phyloP scores from a whole-genome alignment of 2,113 vertebrate species.

The Ammospiza caudacuta region DNA sequence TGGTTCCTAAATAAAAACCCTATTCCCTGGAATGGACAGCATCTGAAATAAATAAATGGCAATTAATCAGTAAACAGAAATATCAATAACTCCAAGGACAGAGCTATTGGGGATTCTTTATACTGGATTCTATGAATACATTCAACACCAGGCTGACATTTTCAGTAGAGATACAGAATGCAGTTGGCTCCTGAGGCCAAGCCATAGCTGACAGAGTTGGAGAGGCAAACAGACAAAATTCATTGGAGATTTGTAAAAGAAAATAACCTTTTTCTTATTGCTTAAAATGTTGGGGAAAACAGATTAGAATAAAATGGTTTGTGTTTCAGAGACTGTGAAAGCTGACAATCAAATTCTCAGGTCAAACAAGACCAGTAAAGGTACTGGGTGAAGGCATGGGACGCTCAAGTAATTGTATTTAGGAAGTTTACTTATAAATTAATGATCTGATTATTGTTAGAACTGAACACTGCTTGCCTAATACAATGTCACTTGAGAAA shows the following conservation, averaged over 20 bases:
- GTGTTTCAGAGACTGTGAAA: neutral
- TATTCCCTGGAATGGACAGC: neutral
- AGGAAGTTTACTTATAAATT: neutral
- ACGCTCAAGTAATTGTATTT: neutral
- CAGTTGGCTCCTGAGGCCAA: neutral
- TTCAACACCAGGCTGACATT: neutral
- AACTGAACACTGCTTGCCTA: neutral
- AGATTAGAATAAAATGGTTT: neutral
- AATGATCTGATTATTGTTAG: neutral
- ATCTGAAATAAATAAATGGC: neutral
- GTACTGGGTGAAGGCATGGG: neutral
- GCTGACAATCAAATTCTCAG: neutral
- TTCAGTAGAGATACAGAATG: neutral
- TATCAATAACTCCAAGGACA: neutral
- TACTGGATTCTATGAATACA: neutral
- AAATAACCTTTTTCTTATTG: neutral
- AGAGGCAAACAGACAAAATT: neutral
- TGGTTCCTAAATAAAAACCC: neutral
- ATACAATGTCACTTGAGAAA: neutral
- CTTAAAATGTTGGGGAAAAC: neutral
- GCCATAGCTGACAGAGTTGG: neutral
- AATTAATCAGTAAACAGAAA: constrained; percentile 5
- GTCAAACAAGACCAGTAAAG: neutral
- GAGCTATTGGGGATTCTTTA: neutral
- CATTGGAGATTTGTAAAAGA: neutral